A percentile compares a stretch with the other conserved stretches of the same genome.
Conservation (phyloP, 2,113 vertebrate genomes). For the Mixornis gularis region DNA sequence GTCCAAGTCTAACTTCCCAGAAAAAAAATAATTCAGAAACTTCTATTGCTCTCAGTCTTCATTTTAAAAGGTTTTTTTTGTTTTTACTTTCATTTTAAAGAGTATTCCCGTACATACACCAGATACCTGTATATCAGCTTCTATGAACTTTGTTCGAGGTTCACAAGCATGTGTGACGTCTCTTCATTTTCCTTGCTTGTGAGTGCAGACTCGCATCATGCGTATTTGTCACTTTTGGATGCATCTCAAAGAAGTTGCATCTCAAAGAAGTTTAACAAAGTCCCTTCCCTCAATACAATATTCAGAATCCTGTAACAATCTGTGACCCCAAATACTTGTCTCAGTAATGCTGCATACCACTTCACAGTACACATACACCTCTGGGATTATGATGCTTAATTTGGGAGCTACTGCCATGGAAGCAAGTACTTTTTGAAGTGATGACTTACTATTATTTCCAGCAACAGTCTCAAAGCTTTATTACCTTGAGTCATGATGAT, state of each 20-base stretch:
- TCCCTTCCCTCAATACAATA: background rate
- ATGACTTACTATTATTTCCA: background rate
- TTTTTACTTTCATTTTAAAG: background rate
- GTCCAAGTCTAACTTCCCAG: background rate
- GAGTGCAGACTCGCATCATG: background rate
- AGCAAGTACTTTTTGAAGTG: background rate
- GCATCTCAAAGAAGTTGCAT: background rate
- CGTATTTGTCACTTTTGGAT: background rate
- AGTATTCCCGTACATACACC: background rate
- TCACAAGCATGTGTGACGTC: background rate
- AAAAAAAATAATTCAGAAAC: background rate
- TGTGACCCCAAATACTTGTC: background rate
- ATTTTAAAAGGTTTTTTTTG: background rate
- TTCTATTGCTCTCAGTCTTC: background rate
- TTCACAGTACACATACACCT: background rate
- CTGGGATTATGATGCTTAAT: background rate
- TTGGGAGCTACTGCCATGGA: background rate
- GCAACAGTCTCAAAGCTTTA: background rate
- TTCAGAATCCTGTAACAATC: background rate
- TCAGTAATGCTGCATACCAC: background rate
- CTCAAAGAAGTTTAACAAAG: background rate
- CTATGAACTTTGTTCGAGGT: background rate
- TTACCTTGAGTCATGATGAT: background rate
- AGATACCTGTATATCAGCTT: background rate
- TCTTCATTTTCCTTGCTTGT: background rate